These are phyloP conservation scores for Agriopis aurantiaria DNA, from an alignment of 2,888 invertebrate species.

Conservation along the genomic window DNA sequence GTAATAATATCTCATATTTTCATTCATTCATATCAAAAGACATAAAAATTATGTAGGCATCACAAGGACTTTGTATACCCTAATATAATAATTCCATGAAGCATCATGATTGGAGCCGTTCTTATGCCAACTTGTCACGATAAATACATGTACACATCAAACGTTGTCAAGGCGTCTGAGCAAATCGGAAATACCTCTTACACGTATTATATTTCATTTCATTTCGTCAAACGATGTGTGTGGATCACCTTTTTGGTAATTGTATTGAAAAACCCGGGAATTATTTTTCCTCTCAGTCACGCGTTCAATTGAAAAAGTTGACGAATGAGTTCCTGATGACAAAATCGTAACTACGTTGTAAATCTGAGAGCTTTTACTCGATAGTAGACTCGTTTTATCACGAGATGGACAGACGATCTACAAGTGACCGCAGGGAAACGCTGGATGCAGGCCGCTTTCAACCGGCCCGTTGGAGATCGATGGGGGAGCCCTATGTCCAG, in stretches of 20 bases:
- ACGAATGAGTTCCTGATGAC: conserved; percentile 12
- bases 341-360: not conserved
- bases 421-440: too few relatives aligned
- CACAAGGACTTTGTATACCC: too few relatives aligned
- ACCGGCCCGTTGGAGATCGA: too few relatives aligned
- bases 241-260: not conserved
- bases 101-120: not conserved
- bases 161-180: not conserved
- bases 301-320: conserved; percentile 33
- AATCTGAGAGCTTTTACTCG: not conserved
- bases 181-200: conserved; percentile 2
- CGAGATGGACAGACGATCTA: too few relatives aligned
- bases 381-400: too few relatives aligned
- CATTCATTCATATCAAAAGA: not conserved
- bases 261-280: not conserved
- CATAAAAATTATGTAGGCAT: not conserved
- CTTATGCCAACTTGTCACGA: not conserved
- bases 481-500: too few relatives aligned
- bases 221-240: not conserved
- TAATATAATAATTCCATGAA: too few relatives aligned
- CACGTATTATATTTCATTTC: conserved; percentile 3
- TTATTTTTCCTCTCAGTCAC: conserved; percentile 5
- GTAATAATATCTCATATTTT: not conserved
- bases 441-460: too few relatives aligned
- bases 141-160: not conserved